Conservation (phyloP, 1,140 invertebrate genomes). For the Brachionus rotundiformis region DNA sequence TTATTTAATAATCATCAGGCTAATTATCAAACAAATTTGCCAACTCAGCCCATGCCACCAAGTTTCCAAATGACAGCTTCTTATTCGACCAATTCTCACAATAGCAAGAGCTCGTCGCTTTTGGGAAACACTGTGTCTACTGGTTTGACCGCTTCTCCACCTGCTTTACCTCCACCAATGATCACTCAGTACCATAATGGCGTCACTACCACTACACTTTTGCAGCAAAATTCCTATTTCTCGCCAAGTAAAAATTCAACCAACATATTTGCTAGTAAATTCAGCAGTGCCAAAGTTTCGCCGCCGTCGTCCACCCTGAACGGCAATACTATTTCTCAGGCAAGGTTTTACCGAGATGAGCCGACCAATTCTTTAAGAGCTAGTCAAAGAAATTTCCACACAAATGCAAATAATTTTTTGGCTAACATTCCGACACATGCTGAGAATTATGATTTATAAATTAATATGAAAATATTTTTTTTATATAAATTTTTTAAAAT, state of each 20-base stretch:
- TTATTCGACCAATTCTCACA: conserved; percentile 24
- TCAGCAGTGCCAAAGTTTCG: not conserved
- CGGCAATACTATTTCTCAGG: not conserved
- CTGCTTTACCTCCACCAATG: not conserved
- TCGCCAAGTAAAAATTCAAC: conserved; percentile 18
- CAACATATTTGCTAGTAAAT: conserved; percentile 2
- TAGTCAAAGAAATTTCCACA: conserved; percentile 36
- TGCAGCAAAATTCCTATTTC: conserved; percentile 33
- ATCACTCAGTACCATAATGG: conserved; percentile 23
- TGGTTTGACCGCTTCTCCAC: conserved; percentile 3
- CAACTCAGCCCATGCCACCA: not conserved
- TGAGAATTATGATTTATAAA: not conserved
- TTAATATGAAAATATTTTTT: not conserved
- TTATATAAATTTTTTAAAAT: not conserved
- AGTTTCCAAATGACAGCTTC: conserved; percentile 30
- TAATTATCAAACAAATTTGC: not conserved
- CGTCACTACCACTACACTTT: not conserved
- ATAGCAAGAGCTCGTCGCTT: conserved; percentile 4
- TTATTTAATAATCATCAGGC: conserved; percentile 40
- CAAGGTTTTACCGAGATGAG: conserved; percentile 8
- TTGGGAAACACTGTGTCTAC: conserved; percentile 16
- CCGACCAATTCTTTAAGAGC: not conserved
- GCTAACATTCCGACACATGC: not conserved
- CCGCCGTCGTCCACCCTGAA: conserved; percentile 18
- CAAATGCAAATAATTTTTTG: not conserved